A percentile compares a stretch with the other conserved stretches of the same genome.
Evolutionary conservation across 2,797 vertebrate species (phyloP).

Genomic region (Loriculus beryllinus): DNA sequence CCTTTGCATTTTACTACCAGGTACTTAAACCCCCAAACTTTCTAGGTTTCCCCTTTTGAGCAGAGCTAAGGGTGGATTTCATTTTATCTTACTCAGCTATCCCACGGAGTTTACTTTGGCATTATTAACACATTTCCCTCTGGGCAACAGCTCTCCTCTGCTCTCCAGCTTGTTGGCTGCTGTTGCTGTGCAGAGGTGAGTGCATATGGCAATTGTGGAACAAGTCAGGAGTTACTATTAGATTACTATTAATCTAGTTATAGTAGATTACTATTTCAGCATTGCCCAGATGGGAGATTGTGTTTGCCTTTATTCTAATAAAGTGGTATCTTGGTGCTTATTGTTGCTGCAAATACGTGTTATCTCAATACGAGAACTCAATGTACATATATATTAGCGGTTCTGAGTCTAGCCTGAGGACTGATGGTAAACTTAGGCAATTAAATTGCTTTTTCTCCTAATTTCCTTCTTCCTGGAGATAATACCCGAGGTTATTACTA

Average conservation of each 20-base stretch:
- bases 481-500: not conserved
- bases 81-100: not conserved
- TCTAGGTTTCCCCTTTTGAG: not conserved
- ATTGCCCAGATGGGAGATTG: not conserved
- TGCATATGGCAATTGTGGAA: not conserved
- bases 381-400: accelerated
- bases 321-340: not conserved
- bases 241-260: not conserved
- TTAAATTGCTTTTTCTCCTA: not conserved
- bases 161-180: not conserved
- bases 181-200: not conserved
- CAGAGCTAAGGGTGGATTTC: not conserved
- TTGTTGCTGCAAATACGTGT: not conserved
- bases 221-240: not conserved
- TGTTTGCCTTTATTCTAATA: not conserved
- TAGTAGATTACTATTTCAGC: not conserved
- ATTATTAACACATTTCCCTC: not conserved
- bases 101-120: not conserved
- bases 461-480: not conserved
- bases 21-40: not conserved
- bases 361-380: not conserved
- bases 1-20: not conserved
- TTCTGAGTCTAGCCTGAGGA: not conserved
- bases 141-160: not conserved
- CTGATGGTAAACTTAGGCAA: not conserved